These are phyloP conservation scores for Bicyclus anynana DNA, from an alignment of 1,140 invertebrate species.

Conservation along the genomic window DNA sequence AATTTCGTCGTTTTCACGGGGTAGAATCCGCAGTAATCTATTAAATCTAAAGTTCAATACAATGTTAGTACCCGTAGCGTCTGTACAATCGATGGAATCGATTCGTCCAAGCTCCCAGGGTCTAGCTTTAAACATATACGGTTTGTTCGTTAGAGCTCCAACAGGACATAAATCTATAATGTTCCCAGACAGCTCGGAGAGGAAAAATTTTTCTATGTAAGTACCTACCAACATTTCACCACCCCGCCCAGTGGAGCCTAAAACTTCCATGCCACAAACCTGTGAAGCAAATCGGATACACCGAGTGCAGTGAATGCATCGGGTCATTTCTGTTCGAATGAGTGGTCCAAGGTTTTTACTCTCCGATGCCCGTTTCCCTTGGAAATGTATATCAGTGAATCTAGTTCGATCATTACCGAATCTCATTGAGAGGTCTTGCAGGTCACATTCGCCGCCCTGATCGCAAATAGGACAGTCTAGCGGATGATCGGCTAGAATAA, in stretches of 20 bases:
- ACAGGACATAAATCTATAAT: slow-evolving; percentile 99
- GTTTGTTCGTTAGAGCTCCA: slow-evolving; percentile 98
- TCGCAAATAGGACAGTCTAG: slow-evolving; percentile 99
- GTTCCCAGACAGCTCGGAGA: slow-evolving; percentile 98
- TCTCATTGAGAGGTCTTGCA: slow-evolving; percentile 98
- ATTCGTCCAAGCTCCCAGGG: slow-evolving; percentile 82
- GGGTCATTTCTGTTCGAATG: slow-evolving; percentile 88
- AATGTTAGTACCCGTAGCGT: slow-evolving; percentile 88
- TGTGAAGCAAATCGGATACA: slow-evolving; percentile 86
- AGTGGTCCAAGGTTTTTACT: slow-evolving; percentile 89
- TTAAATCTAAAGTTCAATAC: slow-evolving; percentile 82
- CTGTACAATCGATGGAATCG: slow-evolving; percentile 86
- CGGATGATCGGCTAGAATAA: slow-evolving; percentile 98
- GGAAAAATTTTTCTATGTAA: slow-evolving; percentile 98
- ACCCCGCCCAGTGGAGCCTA: slow-evolving; percentile 86
- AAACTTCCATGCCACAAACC: slow-evolving; percentile 87
- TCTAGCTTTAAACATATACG: slow-evolving; percentile 90
- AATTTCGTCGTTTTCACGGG: slow-evolving; percentile 84
- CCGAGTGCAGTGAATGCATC: slow-evolving; percentile 90
- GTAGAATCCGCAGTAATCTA: slow-evolving; percentile 85
- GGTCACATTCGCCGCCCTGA: slow-evolving; percentile 98
- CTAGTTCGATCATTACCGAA: slow-evolving; percentile 97
- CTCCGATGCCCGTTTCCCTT: slow-evolving; percentile 92
- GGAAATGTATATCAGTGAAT: slow-evolving; percentile 94
- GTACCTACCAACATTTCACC: slow-evolving; percentile 90